phyloP scores from a whole-genome alignment of 2,888 invertebrate species.

The Oithona nana region DNA sequence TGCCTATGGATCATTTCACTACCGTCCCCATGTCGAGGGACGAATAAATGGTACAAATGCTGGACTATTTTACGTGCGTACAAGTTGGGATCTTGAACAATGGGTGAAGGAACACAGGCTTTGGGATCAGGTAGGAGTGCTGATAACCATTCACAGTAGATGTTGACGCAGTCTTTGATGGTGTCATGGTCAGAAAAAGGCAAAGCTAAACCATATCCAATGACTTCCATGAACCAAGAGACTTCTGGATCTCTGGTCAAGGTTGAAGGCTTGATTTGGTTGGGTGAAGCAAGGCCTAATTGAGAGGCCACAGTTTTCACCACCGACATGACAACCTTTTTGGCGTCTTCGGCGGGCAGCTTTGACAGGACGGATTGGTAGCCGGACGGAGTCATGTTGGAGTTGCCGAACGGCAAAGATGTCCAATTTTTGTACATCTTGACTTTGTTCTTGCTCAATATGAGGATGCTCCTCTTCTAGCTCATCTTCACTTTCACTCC shows the following conservation, averaged over 20 bases:
- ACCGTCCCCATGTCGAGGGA: slow-evolving; percentile 84
- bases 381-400: not conserved
- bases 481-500: not conserved
- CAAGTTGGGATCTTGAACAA: slow-evolving; percentile 59
- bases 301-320: slow-evolving; percentile 54
- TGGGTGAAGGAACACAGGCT: slow-evolving; percentile 49
- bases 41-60: slow-evolving; percentile 83
- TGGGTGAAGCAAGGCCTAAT: slow-evolving; percentile 34
- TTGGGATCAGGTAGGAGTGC: slow-evolving; percentile 64
- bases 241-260: slow-evolving; percentile 56
- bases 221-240: slow-evolving; percentile 50
- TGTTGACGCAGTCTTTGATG: slow-evolving; percentile 82
- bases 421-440: not conserved
- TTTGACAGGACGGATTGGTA: slow-evolving; percentile 44
- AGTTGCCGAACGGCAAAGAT: not conserved
- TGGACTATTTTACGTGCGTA: slow-evolving; percentile 75
- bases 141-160: slow-evolving; percentile 90
- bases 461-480: no score
- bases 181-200: slow-evolving; percentile 81
- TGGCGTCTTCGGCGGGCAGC: slow-evolving; percentile 48
- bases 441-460: no score
- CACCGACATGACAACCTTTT: slow-evolving; percentile 59
- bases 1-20: slow-evolving; percentile 74
- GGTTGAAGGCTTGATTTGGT: slow-evolving; percentile 49
- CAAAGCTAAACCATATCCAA: slow-evolving; percentile 48